Evolutionary conservation across 2,888 invertebrate genomes (phyloP).

Genomic region (Athalia circularis): DNA sequence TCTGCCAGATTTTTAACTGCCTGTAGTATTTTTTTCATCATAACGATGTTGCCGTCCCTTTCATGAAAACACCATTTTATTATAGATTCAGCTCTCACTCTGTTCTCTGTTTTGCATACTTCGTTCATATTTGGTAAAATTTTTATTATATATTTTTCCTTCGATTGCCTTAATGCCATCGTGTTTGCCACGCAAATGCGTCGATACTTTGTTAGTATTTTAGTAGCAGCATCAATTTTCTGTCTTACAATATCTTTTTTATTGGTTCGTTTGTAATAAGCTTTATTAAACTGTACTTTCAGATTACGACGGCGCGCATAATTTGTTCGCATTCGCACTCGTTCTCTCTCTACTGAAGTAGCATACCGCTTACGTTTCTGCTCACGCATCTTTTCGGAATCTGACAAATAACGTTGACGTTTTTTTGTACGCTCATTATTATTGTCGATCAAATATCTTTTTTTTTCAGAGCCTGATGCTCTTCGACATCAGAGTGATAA

Average conservation of each 20-base stretch:
- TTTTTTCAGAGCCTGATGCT: no score
- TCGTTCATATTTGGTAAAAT: neutral
- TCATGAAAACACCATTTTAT: constrained; percentile 26
- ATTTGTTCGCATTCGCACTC: no score
- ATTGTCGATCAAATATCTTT: no score
- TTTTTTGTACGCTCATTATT: no score
- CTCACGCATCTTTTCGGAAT: neutral
- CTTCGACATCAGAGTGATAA: neutral
- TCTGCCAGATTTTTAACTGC: neutral
- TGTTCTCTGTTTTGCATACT: neutral
- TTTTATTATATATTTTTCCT: neutral
- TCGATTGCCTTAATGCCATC: neutral
- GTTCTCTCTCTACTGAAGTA: neutral
- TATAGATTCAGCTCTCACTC: constrained; percentile 14
- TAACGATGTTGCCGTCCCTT: neutral
- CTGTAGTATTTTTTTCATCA: constrained; percentile 4
- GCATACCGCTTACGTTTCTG: neutral
- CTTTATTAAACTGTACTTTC: no score
- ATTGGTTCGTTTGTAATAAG: no score
- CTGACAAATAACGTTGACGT: neutral
- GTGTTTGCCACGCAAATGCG: neutral
- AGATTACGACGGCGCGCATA: no score
- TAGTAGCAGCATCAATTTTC: neutral
- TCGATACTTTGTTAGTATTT: neutral
- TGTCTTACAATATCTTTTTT: neutral